Evolutionary conservation across 2,888 invertebrate genomes (phyloP), one percentile per base, ranked within the genome.

Genomic region (Agriopis marginaria): DNA sequence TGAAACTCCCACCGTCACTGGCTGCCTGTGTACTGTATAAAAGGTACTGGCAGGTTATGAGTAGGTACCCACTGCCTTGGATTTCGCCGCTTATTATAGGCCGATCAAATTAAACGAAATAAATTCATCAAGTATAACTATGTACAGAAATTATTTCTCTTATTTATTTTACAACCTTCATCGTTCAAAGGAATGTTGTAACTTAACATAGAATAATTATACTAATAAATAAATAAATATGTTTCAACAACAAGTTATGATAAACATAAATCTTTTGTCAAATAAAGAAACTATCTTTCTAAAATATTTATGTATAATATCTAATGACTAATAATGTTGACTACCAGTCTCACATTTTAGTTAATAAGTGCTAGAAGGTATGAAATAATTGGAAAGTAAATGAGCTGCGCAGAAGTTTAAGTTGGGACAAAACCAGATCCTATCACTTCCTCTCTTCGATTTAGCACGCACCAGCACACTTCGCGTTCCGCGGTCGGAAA

Each of bases 271-370:
- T 82, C 82, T 87, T 88, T 88, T 82, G 87, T 87, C 85, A 91
- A 92, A 93, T 87, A 82, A 92, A 91, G 87, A 32, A 32, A 32
- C 32, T 85, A 85, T 84, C 87, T 88, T 86, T 88, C 90, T 92
- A 91, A 90, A 92, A 88, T 89, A 89, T 89, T 87, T 86, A 90
- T 91, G 87, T 91, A 91, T 91, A 92, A 87, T 88, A 86, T 88
- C 92, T 93, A 94, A 89, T 84, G 89, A 89, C 93, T 94, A 94
- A 91, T 87, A 93, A 93, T 93, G 93, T 92, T 86, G 93, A 93
- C 93, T 93, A 94, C 93, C 94, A 94, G 94, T 94, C 94, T 94
- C 93, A 94, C 93, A 93, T 93, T 92, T 93, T 93, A 92, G 92
- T 91, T 87, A 89, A 91, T 91, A 91, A 90, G 91, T 90, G 90